These are phyloP conservation scores for Zeugodacus cucurbitae DNA, from an alignment of 1,140 invertebrate genomes.

Conservation along the genomic window DNA sequence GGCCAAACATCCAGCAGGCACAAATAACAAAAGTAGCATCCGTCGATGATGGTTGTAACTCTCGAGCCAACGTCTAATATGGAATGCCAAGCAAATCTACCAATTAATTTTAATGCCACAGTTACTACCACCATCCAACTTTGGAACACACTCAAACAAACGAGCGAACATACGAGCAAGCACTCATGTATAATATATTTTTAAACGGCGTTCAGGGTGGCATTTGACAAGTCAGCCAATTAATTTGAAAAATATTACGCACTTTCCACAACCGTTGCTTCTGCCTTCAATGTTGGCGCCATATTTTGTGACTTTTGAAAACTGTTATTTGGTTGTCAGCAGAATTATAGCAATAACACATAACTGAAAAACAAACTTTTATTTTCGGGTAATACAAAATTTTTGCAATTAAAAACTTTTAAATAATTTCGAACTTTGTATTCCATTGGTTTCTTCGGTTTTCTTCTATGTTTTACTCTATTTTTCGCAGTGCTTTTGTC, in stretches of 20 bases:
- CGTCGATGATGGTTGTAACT: background rate
- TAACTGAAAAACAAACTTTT: background rate
- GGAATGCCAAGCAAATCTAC: background rate
- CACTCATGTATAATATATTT: background rate
- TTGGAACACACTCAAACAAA: background rate
- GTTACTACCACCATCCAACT: background rate
- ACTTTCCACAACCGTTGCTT: background rate
- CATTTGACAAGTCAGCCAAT: constrained; percentile 27
- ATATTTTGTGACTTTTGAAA: background rate
- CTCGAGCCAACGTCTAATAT: background rate
- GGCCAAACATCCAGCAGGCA: no score
- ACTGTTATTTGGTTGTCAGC: constrained; percentile 11
- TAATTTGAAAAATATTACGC: constrained; percentile 32
- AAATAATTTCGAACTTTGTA: constrained; percentile 6
- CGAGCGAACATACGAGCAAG: background rate
- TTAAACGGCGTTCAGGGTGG: background rate
- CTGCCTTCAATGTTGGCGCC: background rate
- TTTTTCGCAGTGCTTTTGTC: background rate
- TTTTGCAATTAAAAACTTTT: constrained; percentile 37
- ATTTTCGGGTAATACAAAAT: background rate
- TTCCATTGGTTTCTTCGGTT: background rate
- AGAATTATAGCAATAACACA: constrained; percentile 16
- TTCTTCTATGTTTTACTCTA: background rate
- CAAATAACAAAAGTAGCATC: no score
- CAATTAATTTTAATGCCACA: constrained; percentile 18